These are phyloP conservation scores for Prionailurus viverrinus DNA, from an alignment of 2,113 vertebrate genomes.

Conservation along the genomic window DNA sequence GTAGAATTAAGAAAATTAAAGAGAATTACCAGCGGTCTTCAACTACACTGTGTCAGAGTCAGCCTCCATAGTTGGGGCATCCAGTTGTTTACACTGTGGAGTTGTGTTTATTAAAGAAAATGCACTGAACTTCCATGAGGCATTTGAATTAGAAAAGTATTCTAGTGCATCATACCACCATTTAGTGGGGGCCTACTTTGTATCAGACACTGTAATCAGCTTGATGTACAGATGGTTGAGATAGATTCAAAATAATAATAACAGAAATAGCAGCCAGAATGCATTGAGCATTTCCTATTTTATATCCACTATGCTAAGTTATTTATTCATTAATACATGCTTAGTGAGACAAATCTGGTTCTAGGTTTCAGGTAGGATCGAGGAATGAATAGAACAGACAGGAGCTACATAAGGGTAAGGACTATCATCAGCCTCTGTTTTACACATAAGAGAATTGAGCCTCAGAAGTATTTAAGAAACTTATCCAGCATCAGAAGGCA, in stretches of 20 bases:
- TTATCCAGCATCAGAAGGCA: background rate
- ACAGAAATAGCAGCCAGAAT: background rate
- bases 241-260: background rate
- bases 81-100: background rate
- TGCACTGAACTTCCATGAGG: background rate
- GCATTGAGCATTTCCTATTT: background rate
- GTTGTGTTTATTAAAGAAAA: conserved; percentile 9
- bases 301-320: background rate
- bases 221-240: background rate
- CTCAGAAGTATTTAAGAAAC: conserved; percentile 13
- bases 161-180: background rate
- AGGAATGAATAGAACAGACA: background rate
- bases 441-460: conserved; percentile 48
- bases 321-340: conserved; percentile 19
- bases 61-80: background rate
- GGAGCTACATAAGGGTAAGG: background rate
- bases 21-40: background rate
- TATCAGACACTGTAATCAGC: background rate
- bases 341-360: background rate
- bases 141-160: background rate
- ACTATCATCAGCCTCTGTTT: conserved; percentile 29
- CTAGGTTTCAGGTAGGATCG: background rate
- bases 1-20: conserved; percentile 28
- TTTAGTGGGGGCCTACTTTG: background rate
- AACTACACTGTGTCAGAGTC: background rate